Conservation (phyloP, 2,888 invertebrate species). For the Sinohyriopsis cumingii region DNA sequence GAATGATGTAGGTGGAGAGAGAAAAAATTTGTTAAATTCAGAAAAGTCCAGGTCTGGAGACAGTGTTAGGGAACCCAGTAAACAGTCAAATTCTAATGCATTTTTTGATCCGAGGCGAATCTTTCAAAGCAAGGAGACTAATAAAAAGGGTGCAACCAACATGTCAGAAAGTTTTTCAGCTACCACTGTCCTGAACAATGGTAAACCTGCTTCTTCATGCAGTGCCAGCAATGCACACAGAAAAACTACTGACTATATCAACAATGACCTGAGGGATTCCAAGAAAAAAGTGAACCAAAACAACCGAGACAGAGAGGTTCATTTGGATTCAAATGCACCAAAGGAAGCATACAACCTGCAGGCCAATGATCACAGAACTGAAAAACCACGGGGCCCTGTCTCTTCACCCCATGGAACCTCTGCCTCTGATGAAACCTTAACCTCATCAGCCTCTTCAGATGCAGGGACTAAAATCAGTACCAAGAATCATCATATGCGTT, state of each 20-base stretch:
- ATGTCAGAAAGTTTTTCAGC: slow-evolving; percentile 14
- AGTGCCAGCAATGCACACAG: slow-evolving; percentile 46
- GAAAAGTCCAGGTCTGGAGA: neutral
- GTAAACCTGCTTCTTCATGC: slow-evolving; percentile 53
- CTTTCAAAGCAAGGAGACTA: slow-evolving; percentile 53
- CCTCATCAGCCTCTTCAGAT: slow-evolving; percentile 15
- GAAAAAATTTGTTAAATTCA: too few species aligned
- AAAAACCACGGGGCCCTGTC: neutral
- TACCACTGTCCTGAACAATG: slow-evolving; percentile 61
- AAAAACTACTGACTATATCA: slow-evolving; percentile 65
- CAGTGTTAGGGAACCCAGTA: neutral
- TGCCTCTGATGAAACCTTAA: slow-evolving; percentile 17
- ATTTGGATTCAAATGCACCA: neutral
- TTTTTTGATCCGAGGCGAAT: slow-evolving; percentile 64
- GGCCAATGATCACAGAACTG: slow-evolving; percentile 1
- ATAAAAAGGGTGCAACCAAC: slow-evolving; percentile 27
- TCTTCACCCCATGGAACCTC: slow-evolving; percentile 1
- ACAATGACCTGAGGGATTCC: slow-evolving; percentile 62
- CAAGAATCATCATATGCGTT: slow-evolving; percentile 36
- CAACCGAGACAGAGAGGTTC: slow-evolving; percentile 12
- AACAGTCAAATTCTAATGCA: slow-evolving; percentile 22
- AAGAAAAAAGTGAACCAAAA: slow-evolving; percentile 52
- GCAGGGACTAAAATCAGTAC: slow-evolving; percentile 15
- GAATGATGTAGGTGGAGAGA: too few species aligned
- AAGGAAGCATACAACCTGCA: slow-evolving; percentile 13